phyloP scores from a whole-genome alignment of 2,797 vertebrate species.

The Urocyon cinereoargenteus region DNA sequence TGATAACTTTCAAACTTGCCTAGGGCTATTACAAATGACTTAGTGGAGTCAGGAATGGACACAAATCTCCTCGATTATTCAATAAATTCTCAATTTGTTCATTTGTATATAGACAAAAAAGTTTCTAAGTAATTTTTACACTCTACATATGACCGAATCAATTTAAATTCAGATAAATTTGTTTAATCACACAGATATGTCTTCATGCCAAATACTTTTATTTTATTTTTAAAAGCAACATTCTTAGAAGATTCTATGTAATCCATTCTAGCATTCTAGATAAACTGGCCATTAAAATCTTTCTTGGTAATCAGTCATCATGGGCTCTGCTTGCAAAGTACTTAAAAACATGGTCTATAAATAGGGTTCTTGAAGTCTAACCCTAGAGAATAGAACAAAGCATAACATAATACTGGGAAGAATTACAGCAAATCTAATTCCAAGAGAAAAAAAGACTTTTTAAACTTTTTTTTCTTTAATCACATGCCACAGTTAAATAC shows the following conservation, averaged over 20 bases:
- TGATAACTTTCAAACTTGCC: background rate
- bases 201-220: slow-evolving; percentile 31
- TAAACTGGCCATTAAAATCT: background rate
- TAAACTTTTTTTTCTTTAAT: slow-evolving; percentile 44
- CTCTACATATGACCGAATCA: background rate
- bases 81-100: background rate
- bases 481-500: background rate
- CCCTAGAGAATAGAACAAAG: slow-evolving; percentile 24
- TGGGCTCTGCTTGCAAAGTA: background rate
- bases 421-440: slow-evolving; percentile 33
- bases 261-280: background rate
- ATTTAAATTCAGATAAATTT: slow-evolving; percentile 49
- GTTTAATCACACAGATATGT: background rate
- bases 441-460: background rate
- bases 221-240: slow-evolving; percentile 56
- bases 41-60: background rate
- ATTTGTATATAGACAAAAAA: background rate
- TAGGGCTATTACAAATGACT: background rate
- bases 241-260: background rate
- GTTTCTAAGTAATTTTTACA: background rate
- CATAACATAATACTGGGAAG: background rate
- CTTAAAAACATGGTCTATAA: slow-evolving; percentile 49
- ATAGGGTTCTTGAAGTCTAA: background rate
- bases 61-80: background rate
- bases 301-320: slow-evolving; percentile 19